Percentiles rank a stretch among this genome's conserved stretches.
These are phyloP conservation scores for Formica aserva DNA, from an alignment of 2,888 invertebrate genomes.

Conservation along the genomic window DNA sequence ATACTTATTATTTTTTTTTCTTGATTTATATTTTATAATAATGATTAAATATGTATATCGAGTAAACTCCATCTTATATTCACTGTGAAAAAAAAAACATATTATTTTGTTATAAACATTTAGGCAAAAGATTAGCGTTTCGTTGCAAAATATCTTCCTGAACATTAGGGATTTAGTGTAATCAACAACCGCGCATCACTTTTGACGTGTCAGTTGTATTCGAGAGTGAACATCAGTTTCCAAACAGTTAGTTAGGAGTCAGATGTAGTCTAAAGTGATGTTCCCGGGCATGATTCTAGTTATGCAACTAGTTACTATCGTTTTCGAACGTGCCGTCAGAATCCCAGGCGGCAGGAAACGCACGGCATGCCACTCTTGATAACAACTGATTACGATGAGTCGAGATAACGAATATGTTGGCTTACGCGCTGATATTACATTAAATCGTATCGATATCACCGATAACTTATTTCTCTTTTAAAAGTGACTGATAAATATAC, in stretches of 20 bases:
- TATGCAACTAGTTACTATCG: conserved; percentile 54
- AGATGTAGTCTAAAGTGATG: conserved; percentile 23
- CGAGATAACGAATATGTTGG: conserved; percentile 56
- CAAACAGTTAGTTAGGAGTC: conserved; percentile 31
- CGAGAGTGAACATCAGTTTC: conserved; percentile 26
- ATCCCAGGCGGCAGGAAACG: conserved; percentile 65
- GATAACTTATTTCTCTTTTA: not conserved
- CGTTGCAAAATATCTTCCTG: not conserved
- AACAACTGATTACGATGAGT: conserved; percentile 72
- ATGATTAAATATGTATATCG: not conserved
- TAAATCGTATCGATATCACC: conserved; percentile 9
- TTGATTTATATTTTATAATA: conserved; percentile 15
- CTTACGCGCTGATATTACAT: conserved; percentile 24
- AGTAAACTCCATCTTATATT: not conserved
- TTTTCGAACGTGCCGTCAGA: conserved; percentile 57
- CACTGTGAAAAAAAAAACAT: not conserved
- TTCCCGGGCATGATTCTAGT: not conserved
- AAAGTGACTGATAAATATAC: not conserved
- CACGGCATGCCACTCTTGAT: conserved; percentile 63
- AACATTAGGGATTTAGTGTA: not conserved
- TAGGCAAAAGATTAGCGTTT: not conserved
- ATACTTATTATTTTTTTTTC: not conserved
- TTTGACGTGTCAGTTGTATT: conserved; percentile 4
- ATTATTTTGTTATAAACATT: not conserved
- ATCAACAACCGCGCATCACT: not conserved